Evolutionary conservation across 1,140 invertebrate species (phyloP).

Genomic region (Amyelois transitella): DNA sequence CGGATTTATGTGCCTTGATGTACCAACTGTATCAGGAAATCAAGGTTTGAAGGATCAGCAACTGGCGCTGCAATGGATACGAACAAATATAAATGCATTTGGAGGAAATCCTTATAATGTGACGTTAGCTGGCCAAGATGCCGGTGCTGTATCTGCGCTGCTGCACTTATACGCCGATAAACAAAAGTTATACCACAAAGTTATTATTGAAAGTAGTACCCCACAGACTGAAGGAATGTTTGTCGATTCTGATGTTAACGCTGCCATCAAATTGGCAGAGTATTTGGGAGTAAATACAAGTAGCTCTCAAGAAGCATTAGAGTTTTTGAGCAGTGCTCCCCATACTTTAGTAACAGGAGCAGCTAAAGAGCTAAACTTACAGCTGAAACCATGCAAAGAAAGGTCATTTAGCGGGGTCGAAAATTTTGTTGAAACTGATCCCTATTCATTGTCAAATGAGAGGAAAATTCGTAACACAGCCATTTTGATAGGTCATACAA

Average conservation of each 20-base stretch:
- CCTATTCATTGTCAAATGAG: slow-evolving; percentile 42
- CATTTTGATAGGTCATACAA: slow-evolving; percentile 54
- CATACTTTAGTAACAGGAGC: slow-evolving; percentile 42
- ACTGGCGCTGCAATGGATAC: slow-evolving; percentile 77
- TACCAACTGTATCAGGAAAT: slow-evolving; percentile 77
- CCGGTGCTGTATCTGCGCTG: slow-evolving; percentile 48
- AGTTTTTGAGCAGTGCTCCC: slow-evolving; percentile 32
- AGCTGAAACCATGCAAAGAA: slow-evolving; percentile 51
- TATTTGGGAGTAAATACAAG: slow-evolving; percentile 49
- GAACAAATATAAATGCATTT: slow-evolving; percentile 80
- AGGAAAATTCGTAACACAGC: slow-evolving; percentile 50
- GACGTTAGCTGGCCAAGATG: slow-evolving; percentile 59
- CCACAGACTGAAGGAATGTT: slow-evolving; percentile 48
- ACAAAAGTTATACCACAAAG: slow-evolving; percentile 54
- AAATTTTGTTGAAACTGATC: slow-evolving; percentile 51
- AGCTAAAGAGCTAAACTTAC: slow-evolving; percentile 33
- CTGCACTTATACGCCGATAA: slow-evolving; percentile 54
- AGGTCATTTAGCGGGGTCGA: slow-evolving; percentile 54
- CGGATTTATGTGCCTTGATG: slow-evolving; percentile 58
- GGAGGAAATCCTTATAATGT: slow-evolving; percentile 80
- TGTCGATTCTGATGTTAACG: slow-evolving; percentile 38
- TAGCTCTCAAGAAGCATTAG: slow-evolving; percentile 41
- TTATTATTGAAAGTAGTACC: slow-evolving; percentile 55
- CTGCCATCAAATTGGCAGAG: slow-evolving; percentile 46
- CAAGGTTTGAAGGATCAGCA: slow-evolving; percentile 81